phyloP scores from a whole-genome alignment of 2,797 vertebrate genomes.

The Acanthurus lineatus region DNA sequence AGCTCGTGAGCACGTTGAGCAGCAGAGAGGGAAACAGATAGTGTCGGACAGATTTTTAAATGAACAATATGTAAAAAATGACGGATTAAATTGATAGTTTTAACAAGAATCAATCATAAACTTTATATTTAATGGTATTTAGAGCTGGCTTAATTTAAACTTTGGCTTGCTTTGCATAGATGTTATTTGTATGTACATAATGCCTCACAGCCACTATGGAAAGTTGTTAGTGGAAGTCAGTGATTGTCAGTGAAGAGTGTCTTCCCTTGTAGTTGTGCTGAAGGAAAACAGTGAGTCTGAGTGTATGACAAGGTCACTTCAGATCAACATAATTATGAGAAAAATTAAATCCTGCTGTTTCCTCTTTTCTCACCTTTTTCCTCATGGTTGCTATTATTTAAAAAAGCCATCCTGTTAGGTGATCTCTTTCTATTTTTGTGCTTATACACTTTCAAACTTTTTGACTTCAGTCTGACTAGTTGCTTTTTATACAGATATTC shows the following conservation, averaged over 20 bases:
- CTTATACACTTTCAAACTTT: not conserved
- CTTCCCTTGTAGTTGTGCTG: not conserved
- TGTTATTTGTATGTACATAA: not conserved
- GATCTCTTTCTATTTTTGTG: not conserved
- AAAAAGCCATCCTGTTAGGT: not conserved
- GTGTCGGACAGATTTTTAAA: too few relatives aligned
- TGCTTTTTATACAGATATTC: too few relatives aligned
- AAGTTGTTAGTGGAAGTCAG: not conserved
- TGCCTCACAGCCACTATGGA: not conserved
- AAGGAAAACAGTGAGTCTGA: slow-evolving; percentile 33
- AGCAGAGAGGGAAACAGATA: not conserved
- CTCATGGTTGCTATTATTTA: too few relatives aligned
- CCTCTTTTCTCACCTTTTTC: not conserved
- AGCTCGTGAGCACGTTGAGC: not conserved
- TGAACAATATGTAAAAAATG: too few relatives aligned
- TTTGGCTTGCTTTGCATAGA: not conserved
- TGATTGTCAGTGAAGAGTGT: not conserved
- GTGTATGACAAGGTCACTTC: slow-evolving; percentile 44
- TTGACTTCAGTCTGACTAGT: too few relatives aligned
- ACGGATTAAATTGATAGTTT: too few relatives aligned
- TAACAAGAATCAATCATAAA: too few relatives aligned
- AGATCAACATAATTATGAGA: slow-evolving; percentile 25
- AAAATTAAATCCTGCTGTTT: not conserved
- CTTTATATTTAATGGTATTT: too few relatives aligned
- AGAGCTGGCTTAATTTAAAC: not conserved